A percentile compares a stretch with the other conserved stretches of the same genome.
Conservation (phyloP, 2,113 vertebrate genomes). For the Arvicanthis niloticus region DNA sequence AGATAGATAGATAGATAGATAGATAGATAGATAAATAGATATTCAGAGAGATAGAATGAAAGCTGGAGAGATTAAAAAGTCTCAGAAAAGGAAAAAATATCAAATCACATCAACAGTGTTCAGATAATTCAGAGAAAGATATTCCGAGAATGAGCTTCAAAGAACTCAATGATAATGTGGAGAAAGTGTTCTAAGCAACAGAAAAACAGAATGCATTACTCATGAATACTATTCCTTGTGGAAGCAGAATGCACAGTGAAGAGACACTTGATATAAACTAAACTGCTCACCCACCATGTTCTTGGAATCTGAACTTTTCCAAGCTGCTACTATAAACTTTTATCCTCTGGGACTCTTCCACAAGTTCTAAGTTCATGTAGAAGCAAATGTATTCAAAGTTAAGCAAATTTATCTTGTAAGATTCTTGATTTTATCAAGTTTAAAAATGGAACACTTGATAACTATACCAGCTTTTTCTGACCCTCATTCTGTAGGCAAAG, state of each 20-base stretch:
- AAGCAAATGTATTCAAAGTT: not conserved
- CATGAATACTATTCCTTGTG: not conserved
- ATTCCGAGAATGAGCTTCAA: not conserved
- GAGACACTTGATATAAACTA: not conserved
- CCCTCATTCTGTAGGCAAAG: not conserved
- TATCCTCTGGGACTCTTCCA: not conserved
- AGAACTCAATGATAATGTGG: not conserved
- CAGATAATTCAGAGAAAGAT: not conserved
- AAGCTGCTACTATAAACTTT: not conserved
- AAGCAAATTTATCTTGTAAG: not conserved
- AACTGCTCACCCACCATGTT: not conserved
- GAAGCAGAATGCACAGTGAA: not conserved
- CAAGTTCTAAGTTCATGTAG: not conserved
- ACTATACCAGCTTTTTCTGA: too few relatives aligned
- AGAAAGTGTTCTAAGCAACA: not conserved
- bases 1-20: not conserved
- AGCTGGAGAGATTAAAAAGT: not conserved
- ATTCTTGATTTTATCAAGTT: not conserved
- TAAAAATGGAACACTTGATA: not conserved
- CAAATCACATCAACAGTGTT: not conserved
- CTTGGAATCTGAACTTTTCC: not conserved
- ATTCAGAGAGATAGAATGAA: not conserved
- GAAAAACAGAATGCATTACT: not conserved
- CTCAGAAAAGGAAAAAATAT: not conserved
- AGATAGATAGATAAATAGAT: not conserved